Base-by-base conservation (phyloP, 2,113 vertebrate species). In the Seriola rivoliana region DNA sequence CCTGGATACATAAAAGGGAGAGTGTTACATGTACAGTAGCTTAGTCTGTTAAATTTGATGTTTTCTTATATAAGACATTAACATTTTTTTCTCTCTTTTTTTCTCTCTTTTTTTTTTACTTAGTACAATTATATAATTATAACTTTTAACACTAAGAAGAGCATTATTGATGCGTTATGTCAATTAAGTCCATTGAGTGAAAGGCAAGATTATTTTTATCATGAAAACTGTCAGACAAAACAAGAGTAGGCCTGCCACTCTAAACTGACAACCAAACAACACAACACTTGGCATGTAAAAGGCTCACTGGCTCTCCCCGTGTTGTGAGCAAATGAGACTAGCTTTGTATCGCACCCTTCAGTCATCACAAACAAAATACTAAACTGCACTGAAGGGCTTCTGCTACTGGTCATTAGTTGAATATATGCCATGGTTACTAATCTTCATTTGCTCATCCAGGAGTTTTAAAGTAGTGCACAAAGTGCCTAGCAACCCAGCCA, bases 401-500 rank as follows among this genome's bases (percentile, higher is more conserved):
- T 42, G 38, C 34, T 58, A 19, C 19, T 74, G 4, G 8, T 71
- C 32, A 38, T 67, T 34, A 57, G 55, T 36, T 38, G 80, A 74
- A 81, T 55, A 58, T 62, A 59, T 19, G 34, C 23, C 2, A n/a
- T 63, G 48, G 72, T 71, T 71, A 80, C 82, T 78, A 14, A 72
- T 84, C 64, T 81, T 66, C 29, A 79, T 79, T 78, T 78, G 62
- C 11, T 73, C 70, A 76, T 78, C 29, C 13, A 55, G 32, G 50
- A 84, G 63, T 65, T 79, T 87, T 75, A 62, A 81, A 86, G 63
- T 50, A 25, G 34, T 23, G 57, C 34, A 67, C 32, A 40, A 63
- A 82, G 60, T 85, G 74, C 81, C 44, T 85, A 54, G 86, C 85
- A 93, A 89, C 80, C 36, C 13, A 60, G 29, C 62, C 23, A 54